phyloP scores from a whole-genome alignment of 1,140 invertebrate genomes.

The Euschistus heros region DNA sequence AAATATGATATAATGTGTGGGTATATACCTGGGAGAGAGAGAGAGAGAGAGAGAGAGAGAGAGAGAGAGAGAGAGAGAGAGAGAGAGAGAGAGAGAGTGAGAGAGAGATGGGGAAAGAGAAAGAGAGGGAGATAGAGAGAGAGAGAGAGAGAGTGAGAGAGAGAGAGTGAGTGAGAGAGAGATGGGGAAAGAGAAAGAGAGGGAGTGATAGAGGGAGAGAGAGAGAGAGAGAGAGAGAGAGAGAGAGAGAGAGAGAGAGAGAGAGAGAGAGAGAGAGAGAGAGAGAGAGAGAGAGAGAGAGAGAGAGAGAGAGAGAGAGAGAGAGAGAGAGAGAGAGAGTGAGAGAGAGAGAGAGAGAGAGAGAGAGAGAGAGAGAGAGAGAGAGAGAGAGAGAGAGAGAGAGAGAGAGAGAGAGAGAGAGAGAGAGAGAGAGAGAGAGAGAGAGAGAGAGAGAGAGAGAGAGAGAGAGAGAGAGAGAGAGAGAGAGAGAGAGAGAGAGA shows the following conservation, averaged over 20 bases:
- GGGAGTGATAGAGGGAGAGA: not conserved
- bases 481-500: conserved; percentile 11
- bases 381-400: not conserved
- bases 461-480: not conserved
- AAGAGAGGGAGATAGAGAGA: not conserved
- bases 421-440: not conserved
- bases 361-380: not conserved
- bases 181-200: not conserved
- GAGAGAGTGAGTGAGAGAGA: not conserved
- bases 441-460: not conserved
- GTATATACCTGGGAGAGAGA: not conserved
- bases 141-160: not conserved
- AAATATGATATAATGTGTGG: not conserved
- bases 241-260: not conserved
- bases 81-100: not conserved
- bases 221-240: not conserved
- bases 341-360: not conserved
- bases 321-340: not conserved
- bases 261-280: not conserved
- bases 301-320: not conserved
- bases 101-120: not conserved
- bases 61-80: not conserved
- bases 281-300: not conserved
- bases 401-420: not conserved
- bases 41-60: not conserved